Base-by-base conservation (phyloP, 2,797 vertebrate species). In the Leptoclinus maculatus region DNA sequence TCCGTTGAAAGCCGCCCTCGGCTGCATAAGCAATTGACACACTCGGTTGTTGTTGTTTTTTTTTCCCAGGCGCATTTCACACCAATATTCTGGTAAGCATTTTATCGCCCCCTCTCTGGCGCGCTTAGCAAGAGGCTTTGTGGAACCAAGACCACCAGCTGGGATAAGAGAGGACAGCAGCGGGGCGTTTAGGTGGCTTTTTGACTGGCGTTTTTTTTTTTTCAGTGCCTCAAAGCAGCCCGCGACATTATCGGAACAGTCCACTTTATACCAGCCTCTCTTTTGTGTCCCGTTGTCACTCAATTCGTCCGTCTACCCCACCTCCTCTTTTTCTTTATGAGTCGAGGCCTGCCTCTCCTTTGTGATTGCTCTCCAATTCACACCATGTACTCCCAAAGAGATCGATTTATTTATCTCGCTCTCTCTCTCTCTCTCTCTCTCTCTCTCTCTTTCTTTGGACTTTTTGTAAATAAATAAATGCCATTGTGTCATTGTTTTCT, bases 141-240 rank as follows among this genome's bases (percentile, higher is more conserved):
- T 88, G 78, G 69, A 83, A 81, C 75, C 67, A 32, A 71, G 88
- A 81, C 85, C 90, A 74, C 94, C 91, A 87, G 88, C 90, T 85
- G 92, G 83, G 91, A 94, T 94, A 92, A 93, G 89, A 89, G 91
- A 83, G 87, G 83, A 80, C 73, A 78, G 72, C 85, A 87, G 89
- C 81, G 6, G 79, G 82, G 87, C 84, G 87, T 89, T 91, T 78
- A 85, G 86, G 74, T 83, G 85, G 78, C 41, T 81, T 82, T 91
- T 88, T 88, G 66, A 66, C 82, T 34, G 57, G 88, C 88, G 93
- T 93, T 93, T 93, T 90, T 25, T 27, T 13, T 49, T 93, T 62
- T 60, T 23, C 36, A 39, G 2, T 25, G 64, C 77, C 69, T 71
- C 11, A 9, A 85, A 88, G 78, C 74, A 83, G 80, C 82, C 78